A percentile compares a stretch with the other conserved stretches of the same genome.
Conservation (phyloP, 2,888 invertebrate species). For the Ormyrus labotus region DNA sequence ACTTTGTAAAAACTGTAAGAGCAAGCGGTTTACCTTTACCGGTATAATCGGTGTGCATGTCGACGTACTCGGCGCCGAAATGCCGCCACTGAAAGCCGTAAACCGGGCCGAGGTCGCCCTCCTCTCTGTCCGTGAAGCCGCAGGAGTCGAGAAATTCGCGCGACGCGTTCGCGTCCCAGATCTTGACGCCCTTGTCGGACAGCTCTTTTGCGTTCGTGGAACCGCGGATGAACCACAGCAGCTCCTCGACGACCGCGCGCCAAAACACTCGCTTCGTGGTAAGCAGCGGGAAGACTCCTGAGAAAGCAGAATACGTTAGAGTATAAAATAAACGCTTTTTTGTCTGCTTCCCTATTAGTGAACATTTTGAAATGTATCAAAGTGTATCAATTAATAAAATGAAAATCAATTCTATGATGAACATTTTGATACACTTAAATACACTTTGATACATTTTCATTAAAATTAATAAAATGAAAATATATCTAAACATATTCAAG, state of each 20-base stretch:
- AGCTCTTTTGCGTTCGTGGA: constrained; percentile 92
- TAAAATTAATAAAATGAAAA: too few relatives aligned
- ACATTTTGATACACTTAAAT: too few relatives aligned
- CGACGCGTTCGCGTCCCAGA: constrained; percentile 98
- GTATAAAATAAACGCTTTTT: too few relatives aligned
- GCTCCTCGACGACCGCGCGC: constrained; percentile 92
- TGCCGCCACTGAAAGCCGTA: constrained; percentile 99
- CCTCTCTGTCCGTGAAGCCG: constrained; percentile 89
- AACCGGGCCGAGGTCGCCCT: constrained; percentile 96
- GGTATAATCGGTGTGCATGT: constrained; percentile 88
- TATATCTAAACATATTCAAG: too few relatives aligned
- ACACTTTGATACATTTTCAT: too few relatives aligned
- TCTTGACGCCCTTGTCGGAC: constrained; percentile 87
- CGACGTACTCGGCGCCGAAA: constrained; percentile 93
- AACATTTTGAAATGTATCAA: too few relatives aligned
- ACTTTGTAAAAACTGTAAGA: too few relatives aligned
- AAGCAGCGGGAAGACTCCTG: constrained; percentile 86
- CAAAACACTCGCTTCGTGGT: constrained; percentile 97
- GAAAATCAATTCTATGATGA: too few relatives aligned
- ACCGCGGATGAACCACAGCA: constrained; percentile 96
- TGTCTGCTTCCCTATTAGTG: too few relatives aligned
- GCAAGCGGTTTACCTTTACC: constrained; percentile 75
- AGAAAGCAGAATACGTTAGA: neutral
- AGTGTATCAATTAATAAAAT: too few relatives aligned
- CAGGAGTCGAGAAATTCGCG: constrained; percentile 89